Percentiles rank a stretch among this genome's conserved stretches.
Evolutionary conservation across 2,888 invertebrate species (phyloP).

Genomic region (Stenotaenia linearis): DNA sequence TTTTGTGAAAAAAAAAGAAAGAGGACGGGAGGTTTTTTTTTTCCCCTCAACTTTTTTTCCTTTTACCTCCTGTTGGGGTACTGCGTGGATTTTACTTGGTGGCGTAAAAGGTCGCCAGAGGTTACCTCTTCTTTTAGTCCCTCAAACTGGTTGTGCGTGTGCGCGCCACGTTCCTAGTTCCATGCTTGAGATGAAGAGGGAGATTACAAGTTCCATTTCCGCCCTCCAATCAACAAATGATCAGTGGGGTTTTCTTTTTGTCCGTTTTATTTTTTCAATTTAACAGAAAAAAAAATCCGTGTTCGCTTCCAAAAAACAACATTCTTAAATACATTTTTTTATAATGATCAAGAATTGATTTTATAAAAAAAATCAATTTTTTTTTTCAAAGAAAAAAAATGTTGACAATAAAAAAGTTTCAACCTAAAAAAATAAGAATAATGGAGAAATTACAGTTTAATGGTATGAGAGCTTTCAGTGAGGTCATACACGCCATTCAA

Average conservation of each 20-base stretch:
- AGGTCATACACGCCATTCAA: neutral
- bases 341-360: no score
- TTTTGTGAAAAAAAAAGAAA: no score
- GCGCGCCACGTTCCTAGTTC: slow-evolving; percentile 5
- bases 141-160: slow-evolving; percentile 24
- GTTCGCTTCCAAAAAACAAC: no score
- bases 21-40: neutral
- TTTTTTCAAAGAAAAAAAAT: neutral
- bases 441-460: neutral
- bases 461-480: neutral
- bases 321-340: no score
- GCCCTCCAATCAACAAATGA: slow-evolving; percentile 24
- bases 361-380: neutral
- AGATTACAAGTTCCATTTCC: slow-evolving; percentile 18
- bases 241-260: neutral
- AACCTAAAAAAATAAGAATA: neutral
- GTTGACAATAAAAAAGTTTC: no score
- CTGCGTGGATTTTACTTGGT: neutral
- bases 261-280: neutral
- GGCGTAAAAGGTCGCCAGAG: neutral
- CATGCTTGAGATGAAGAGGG: slow-evolving; percentile 12
- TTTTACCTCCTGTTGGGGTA: neutral
- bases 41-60: neutral
- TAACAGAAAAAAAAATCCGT: neutral
- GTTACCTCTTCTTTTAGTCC: neutral